Evolutionary conservation across 2,888 invertebrate genomes (phyloP), one percentile per base, ranked within the genome.

Genomic region (Lithophane semibrunnea): DNA sequence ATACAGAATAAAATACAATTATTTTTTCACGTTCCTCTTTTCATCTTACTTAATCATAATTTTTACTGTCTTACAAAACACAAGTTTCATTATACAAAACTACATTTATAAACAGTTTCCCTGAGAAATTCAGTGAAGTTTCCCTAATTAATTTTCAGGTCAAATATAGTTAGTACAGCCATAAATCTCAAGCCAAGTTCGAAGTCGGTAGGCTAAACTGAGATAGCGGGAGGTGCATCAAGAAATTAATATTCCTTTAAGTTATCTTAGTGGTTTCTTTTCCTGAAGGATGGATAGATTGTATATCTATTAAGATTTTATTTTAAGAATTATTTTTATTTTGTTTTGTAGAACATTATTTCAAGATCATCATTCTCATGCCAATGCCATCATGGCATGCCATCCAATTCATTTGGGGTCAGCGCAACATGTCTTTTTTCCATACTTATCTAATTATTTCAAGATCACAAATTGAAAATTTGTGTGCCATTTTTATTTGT

Each of bases 101-200:
- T 86, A 76, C 56, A 83, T 82, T 82, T 84, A 77, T 73, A 73
- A 85, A 81, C 80, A 82, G 60, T 83, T 86, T 80, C 75, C 29
- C 42, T 77, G 66, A 63, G 79, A 86, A 83, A 85, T 81, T 82
- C 74, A 82, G 80, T 73, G 49, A 68, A 82, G 83, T 78, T 64
- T 81, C 82, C 73, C 80, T 86, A 89, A 90, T 90, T 89, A 90
- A 89, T 88, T 90, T 88, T 86, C 82, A 86, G 86, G 90, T 90
- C 90, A 90, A 90, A 89, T 91, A 90, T 90, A 90, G 90, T 91
- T 89, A 82, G 88, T 83, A 86, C 85, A 82, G 86, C 84, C 83
- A 91, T 91, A 92, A 91, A 92, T 91, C 86, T 89, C 29, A 73
- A 68, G 29, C 54, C 76, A 91, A 91, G 83, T 92, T 92, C 86